A percentile compares a stretch with the other conserved stretches of the same genome.
These are phyloP conservation scores for Rhadina sibilatrix DNA, from an alignment of 2,113 vertebrate species.

Conservation along the genomic window DNA sequence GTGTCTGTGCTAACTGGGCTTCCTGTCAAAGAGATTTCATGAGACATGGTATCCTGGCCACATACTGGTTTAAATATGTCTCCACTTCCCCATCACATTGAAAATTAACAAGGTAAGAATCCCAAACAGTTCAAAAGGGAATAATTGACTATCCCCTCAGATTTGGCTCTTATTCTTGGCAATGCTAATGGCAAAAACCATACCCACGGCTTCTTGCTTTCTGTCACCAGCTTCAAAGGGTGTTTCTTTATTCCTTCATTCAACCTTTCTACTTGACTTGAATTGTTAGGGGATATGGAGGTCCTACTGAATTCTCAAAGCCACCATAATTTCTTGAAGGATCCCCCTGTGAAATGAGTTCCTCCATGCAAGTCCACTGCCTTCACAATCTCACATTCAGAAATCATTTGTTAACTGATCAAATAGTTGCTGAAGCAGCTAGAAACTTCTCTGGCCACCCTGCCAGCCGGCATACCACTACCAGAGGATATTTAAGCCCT, in stretches of 20 bases:
- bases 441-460: neutral
- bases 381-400: neutral
- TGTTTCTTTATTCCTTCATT: neutral
- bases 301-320: neutral
- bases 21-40: too few species aligned
- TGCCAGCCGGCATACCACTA: neutral
- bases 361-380: neutral
- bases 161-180: neutral
- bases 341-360: neutral
- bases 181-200: neutral
- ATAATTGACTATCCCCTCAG: too few species aligned
- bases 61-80: too few species aligned
- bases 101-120: too few species aligned
- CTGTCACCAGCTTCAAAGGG: too few species aligned
- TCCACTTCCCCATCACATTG: too few species aligned
- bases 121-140: too few species aligned
- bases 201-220: neutral
- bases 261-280: neutral
- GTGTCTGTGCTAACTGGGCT: too few species aligned
- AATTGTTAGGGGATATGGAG: neutral
- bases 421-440: neutral
- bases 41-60: too few species aligned
- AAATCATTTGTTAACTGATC: neutral
- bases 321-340: neutral
- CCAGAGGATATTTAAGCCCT: neutral